Conservation (phyloP, 2,888 invertebrate species). For the Rhagophthalmus giganteus region DNA sequence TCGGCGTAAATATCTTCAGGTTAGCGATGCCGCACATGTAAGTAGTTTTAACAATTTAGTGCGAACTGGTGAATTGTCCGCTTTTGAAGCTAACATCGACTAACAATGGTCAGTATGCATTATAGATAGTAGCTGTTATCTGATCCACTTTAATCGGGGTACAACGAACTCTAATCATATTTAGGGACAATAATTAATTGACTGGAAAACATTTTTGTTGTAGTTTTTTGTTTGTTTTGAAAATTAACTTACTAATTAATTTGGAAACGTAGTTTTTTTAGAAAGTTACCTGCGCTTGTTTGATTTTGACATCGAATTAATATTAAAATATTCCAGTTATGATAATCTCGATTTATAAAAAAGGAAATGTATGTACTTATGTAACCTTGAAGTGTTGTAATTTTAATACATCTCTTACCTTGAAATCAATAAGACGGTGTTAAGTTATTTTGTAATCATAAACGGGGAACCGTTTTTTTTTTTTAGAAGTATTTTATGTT, state of each 20-base stretch:
- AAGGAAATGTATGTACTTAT: too few relatives aligned
- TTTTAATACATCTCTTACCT: too few relatives aligned
- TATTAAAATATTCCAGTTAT: too few relatives aligned
- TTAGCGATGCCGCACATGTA: conserved; percentile 50
- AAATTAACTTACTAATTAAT: background rate
- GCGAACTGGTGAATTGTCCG: conserved; percentile 5
- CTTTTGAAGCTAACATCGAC: conserved; percentile 16
- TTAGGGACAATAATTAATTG: background rate
- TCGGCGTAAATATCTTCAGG: conserved; percentile 86
- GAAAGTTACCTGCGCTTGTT: background rate
- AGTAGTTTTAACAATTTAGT: conserved; percentile 30
- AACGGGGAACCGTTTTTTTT: too few relatives aligned
- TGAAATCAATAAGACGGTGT: too few relatives aligned
- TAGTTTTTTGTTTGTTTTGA: background rate
- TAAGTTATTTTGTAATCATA: too few relatives aligned
- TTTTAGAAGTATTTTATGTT: background rate
- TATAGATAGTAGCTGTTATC: background rate
- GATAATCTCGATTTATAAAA: too few relatives aligned
- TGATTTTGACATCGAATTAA: too few relatives aligned
- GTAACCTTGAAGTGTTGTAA: too few relatives aligned
- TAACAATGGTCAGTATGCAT: conserved; percentile 21
- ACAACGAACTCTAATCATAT: background rate
- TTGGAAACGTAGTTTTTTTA: background rate
- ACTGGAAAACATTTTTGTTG: background rate
- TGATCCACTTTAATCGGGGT: conserved; percentile 4